Evolutionary conservation across 2,888 invertebrate species (phyloP), one percentile per base, ranked within the genome.

Genomic region (Elysia crispata): DNA sequence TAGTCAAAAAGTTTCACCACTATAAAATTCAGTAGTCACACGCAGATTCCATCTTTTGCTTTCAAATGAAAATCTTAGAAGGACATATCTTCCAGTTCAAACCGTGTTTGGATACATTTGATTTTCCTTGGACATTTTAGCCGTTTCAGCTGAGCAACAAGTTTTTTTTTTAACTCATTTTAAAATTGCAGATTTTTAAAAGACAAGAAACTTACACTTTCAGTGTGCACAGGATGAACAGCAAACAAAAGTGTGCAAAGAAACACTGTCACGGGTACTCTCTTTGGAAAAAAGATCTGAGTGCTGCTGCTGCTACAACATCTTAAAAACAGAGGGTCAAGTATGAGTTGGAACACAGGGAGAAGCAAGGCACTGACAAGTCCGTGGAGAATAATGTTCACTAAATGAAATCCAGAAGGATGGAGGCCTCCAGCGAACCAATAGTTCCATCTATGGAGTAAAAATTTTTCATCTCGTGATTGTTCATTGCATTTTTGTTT

Each of bases 201-300:
- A n/a, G n/a, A n/a, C n/a, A 41, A 41, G 6, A 25, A 33, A 88
- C 94, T 92, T 90, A 95, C 97, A 81, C 97, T 96, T 93, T 99
- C 98, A 0, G 96, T 95, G 92, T 99, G 98, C 73, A 98, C 93
- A 0, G 99, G 98, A 93, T 98, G 98, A 23, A 96, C 95, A 20
- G 97, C 95, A 93, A 98, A 99, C 33, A 98, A 90, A 1, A 95
- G 86, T 23, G 96, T 93, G 60, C 95, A 94, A 78, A 95, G 92
- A 57, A 72, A 64, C 28, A 49, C 76, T n/a, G 91, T 84, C 75
- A 83, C 85, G 11, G 6, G 31, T 54, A 30, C 11, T 23, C 67
- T n/a, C 28, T 30, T 28, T 18, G 30, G 57, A 1, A 15, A 30
- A n/a, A 15, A 13, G 28, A 20, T 18, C n/a, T 0, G 15, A 50